A percentile compares a stretch with the other conserved stretches of the same genome.
phyloP scores from a whole-genome alignment of 2,797 vertebrate species.

The Sebastes kiyomatsui region DNA sequence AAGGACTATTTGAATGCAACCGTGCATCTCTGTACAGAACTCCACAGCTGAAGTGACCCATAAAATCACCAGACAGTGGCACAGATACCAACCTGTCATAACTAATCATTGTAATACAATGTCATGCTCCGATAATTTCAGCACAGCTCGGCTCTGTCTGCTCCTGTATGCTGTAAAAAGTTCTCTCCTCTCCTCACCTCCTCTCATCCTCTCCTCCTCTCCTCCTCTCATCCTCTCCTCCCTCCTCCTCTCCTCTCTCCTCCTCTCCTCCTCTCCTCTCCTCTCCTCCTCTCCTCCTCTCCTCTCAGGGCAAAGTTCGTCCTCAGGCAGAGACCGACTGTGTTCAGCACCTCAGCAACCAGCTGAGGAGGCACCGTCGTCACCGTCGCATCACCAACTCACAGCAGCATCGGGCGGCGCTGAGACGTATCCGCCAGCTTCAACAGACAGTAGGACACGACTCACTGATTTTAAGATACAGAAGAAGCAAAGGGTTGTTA shows the following conservation, averaged over 20 bases:
- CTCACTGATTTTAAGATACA: not conserved
- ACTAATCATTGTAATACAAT: constrained; percentile 38
- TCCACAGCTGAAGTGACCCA: constrained; percentile 65
- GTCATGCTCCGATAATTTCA: constrained; percentile 6
- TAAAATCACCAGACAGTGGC: constrained; percentile 56
- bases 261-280: not conserved
- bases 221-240: not conserved
- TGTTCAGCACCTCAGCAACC: constrained; percentile 81
- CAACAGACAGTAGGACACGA: constrained; percentile 80
- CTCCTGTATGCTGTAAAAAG: not conserved
- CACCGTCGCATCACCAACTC: constrained; percentile 73
- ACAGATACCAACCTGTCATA: constrained; percentile 69
- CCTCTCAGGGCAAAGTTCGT: constrained; percentile 78
- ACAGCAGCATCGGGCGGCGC: constrained; percentile 76
- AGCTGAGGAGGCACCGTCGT: constrained; percentile 77
- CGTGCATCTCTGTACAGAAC: not conserved
- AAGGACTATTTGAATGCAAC: no score
- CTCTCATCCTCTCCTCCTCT: not conserved
- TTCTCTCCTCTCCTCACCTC: not conserved
- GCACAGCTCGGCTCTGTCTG: not conserved
- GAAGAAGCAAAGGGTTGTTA: not conserved
- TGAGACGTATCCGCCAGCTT: constrained; percentile 81
- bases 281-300: not conserved
- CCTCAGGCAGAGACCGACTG: constrained; percentile 84
- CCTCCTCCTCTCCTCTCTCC: not conserved